Evolutionary conservation across 2,113 vertebrate genomes (phyloP), one percentile per base, ranked within the genome.

Genomic region (Thinocorus orbignyianus): DNA sequence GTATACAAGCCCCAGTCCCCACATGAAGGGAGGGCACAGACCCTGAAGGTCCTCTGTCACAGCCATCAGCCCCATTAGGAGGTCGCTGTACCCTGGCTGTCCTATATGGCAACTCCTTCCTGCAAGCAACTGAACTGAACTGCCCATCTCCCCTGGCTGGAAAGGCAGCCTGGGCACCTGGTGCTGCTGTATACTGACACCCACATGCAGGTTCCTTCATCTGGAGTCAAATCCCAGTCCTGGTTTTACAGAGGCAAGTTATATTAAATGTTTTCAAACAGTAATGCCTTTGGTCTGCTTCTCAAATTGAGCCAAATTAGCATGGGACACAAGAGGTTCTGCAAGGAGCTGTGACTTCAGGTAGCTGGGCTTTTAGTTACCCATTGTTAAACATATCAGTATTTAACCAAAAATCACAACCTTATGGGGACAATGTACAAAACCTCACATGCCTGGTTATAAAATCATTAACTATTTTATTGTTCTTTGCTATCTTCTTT

Each of bases 381-480:
- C 31, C 42, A 16, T 17, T 76, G 30, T 84, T 76, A 37, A 85
- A 80, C 7, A 1, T 44, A 89, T 35, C 28, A 41, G n/a, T n/a
- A 55, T 0, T 0, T 55, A 62, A 76, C 7, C 58, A 35, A 64
- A 92, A 92, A 73, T 20, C 58, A 37, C n/a, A 92, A 11, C 46
- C 28, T 88, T 70, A 70, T 58, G 79, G 83, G 73, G 39, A 68
- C 24, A 87, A 58, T 30, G 46, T 85, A 20, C 51, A 93, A 94
- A 93, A 58, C 39, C 6, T 86, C 25, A 51, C 7, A 44, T 58
- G 19, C 19, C 51, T 52, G 35, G 52, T 17, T 48, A 60, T 61
- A 57, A 88, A 81, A 84, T 92, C 74, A 66, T 92, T 78, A 85
- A 64, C 66, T 83, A 19, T n/a, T 88, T 94, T 69, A 94, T 87